Conservation (phyloP, 2,113 vertebrate species). For the Daphoenositta chrysoptera region DNA sequence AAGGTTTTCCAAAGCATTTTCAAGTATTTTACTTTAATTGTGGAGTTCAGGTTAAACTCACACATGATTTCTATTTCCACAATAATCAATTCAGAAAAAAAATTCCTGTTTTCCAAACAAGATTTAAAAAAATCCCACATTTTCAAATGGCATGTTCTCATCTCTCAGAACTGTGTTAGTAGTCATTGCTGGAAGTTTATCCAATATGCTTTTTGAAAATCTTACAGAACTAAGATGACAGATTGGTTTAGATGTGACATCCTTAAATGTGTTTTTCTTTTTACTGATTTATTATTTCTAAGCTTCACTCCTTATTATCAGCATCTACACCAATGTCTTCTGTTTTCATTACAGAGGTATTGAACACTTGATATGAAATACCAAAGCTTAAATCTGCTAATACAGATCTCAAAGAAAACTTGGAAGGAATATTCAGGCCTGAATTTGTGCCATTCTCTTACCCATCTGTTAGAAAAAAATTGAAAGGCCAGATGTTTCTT, state of each 20-base stretch:
- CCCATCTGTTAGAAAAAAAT: neutral
- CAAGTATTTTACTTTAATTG: neutral
- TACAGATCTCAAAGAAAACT: neutral
- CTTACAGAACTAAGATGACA: neutral
- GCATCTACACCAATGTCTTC: neutral
- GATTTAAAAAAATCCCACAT: accelerated
- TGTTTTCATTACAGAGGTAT: neutral
- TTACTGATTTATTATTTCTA: neutral
- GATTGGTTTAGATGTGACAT: neutral
- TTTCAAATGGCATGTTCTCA: neutral
- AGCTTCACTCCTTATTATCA: neutral
- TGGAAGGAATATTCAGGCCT: neutral
- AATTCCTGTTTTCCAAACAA: neutral
- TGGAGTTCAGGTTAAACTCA: neutral
- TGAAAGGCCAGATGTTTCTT: neutral
- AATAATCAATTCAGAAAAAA: neutral
- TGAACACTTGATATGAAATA: neutral
- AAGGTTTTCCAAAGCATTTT: neutral
- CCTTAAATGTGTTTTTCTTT: neutral
- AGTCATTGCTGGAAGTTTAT: neutral
- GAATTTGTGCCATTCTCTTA: neutral
- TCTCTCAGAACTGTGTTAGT: neutral
- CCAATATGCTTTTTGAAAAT: neutral
- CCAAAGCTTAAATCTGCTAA: neutral
- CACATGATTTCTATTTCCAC: neutral